These are phyloP conservation scores for Diplogasteroides magnus DNA, from an alignment of 1,140 invertebrate genomes.

Conservation along the genomic window DNA sequence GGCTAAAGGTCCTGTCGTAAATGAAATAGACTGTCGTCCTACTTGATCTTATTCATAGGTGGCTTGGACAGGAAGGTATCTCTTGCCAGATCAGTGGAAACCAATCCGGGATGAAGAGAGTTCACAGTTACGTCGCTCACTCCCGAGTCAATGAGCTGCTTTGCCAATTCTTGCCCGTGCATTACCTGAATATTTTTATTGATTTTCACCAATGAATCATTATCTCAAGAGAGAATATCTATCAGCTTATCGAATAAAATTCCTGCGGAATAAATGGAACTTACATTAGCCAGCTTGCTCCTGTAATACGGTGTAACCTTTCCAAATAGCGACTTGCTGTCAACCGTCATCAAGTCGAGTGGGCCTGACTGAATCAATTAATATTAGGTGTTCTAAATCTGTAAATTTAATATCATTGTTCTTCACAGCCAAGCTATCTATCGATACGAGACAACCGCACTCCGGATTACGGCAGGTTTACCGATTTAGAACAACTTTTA, in stretches of 20 bases:
- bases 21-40: constrained; percentile 1
- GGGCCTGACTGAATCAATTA: too few species aligned
- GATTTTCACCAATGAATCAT: not conserved
- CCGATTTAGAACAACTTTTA: constrained; percentile 7
- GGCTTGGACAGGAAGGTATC: not conserved
- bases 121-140: constrained; percentile 70
- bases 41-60: constrained; percentile 6
- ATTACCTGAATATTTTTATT: constrained; percentile 24
- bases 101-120: constrained; percentile 78
- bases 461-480: too few species aligned
- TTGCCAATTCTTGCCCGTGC: constrained; percentile 31
- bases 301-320: constrained; percentile 22
- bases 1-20: not conserved
- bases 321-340: constrained; percentile 21
- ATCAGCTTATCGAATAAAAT: not conserved
- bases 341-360: constrained; percentile 14
- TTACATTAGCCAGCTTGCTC: constrained; percentile 36
- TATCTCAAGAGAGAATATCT: not conserved
- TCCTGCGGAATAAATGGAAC: not conserved
- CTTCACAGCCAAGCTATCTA: too few species aligned
- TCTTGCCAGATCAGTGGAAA: constrained; percentile 69
- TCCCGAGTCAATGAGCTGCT: constrained; percentile 21
- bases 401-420: too few species aligned
- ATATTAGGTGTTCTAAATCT: too few species aligned
- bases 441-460: too few species aligned